Percentiles rank a stretch among this genome's conserved stretches.
These are phyloP conservation scores for Pseudomugil tenellus DNA, from an alignment of 2,797 vertebrate species.

Conservation along the genomic window DNA sequence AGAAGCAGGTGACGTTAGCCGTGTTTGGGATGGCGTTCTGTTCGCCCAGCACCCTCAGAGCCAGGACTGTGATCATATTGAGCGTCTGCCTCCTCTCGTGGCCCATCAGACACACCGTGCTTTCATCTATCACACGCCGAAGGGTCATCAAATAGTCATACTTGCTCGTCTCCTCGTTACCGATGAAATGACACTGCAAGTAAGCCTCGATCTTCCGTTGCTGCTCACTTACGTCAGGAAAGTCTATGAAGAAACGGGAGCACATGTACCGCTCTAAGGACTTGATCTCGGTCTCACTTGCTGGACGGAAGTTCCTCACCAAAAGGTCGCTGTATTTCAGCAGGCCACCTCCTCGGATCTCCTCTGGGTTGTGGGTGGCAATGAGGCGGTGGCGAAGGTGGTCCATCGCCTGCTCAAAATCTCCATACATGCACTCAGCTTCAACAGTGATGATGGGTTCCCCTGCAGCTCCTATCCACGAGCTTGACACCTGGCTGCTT, in stretches of 20 bases:
- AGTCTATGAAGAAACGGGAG: constrained; percentile 99
- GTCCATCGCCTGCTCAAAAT: constrained; percentile 91
- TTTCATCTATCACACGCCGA: constrained; percentile 90
- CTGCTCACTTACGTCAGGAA: constrained; percentile 92
- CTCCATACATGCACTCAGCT: constrained; percentile 95
- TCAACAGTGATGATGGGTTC: constrained; percentile 80
- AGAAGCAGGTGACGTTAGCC: constrained; percentile 93
- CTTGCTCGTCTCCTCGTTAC: constrained; percentile 91
- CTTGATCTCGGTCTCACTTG: constrained; percentile 91
- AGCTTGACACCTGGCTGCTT: constrained; percentile 12
- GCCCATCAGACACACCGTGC: constrained; percentile 96
- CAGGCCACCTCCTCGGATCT: constrained; percentile 96
- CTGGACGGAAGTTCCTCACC: constrained; percentile 92
- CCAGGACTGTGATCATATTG: constrained; percentile 95
- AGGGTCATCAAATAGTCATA: constrained; percentile 98
- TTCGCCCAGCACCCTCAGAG: constrained; percentile 94
- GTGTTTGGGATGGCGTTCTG: constrained; percentile 95
- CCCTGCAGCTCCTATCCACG: constrained; percentile 37
- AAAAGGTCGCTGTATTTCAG: constrained; percentile 96
- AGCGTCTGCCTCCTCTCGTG: constrained; percentile 93
- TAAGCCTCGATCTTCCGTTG: constrained; percentile 96
- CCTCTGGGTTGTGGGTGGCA: constrained; percentile 93
- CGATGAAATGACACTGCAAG: constrained; percentile 92
- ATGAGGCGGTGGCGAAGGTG: constrained; percentile 91
- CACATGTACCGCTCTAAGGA: constrained; percentile 97